A percentile compares a stretch with the other conserved stretches of the same genome.
Evolutionary conservation across 2,888 invertebrate genomes (phyloP).

Genomic region (Drosophila ustulata): DNA sequence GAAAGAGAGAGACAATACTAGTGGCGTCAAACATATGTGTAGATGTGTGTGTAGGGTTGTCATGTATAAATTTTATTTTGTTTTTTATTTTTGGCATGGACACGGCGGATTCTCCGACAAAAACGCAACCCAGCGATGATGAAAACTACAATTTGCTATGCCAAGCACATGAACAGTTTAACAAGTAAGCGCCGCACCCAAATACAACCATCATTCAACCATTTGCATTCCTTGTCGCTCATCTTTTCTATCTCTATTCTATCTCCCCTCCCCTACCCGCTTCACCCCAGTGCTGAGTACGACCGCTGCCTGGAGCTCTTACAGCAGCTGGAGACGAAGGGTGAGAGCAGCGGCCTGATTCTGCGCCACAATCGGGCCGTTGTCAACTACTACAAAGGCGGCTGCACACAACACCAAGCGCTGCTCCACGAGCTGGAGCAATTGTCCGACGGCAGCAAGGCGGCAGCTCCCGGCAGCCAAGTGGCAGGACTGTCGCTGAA

Average conservation of each 20-base stretch:
- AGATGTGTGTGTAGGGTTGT: slow-evolving; percentile 40
- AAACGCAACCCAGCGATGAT: slow-evolving; percentile 72
- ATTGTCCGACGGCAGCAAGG: slow-evolving; percentile 51
- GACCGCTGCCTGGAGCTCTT: slow-evolving; percentile 81
- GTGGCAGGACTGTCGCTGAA: slow-evolving; percentile 51
- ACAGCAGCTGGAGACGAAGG: slow-evolving; percentile 76
- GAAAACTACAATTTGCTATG: slow-evolving; percentile 82
- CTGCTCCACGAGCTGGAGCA: slow-evolving; percentile 89
- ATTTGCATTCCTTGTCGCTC: neutral
- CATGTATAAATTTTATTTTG: slow-evolving; percentile 59
- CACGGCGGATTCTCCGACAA: slow-evolving; percentile 75
- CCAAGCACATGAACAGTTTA: slow-evolving; percentile 83
- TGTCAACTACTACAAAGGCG: slow-evolving; percentile 91
- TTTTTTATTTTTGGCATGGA: slow-evolving; percentile 78
- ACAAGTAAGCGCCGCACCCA: slow-evolving; percentile 65
- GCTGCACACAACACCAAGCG: slow-evolving; percentile 90
- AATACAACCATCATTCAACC: neutral
- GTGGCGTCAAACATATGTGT: neutral
- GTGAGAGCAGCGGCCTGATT: slow-evolving; percentile 72
- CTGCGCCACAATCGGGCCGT: slow-evolving; percentile 92
- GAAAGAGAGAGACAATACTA: slow-evolving; percentile 32
- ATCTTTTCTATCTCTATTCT: neutral
- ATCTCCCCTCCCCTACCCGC: neutral
- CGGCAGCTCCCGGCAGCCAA: neutral
- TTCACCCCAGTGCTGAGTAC: slow-evolving; percentile 78